A percentile compares a stretch with the other conserved stretches of the same genome.
Evolutionary conservation across 2,888 invertebrate genomes (phyloP).

Genomic region (Creontiades dilutus): DNA sequence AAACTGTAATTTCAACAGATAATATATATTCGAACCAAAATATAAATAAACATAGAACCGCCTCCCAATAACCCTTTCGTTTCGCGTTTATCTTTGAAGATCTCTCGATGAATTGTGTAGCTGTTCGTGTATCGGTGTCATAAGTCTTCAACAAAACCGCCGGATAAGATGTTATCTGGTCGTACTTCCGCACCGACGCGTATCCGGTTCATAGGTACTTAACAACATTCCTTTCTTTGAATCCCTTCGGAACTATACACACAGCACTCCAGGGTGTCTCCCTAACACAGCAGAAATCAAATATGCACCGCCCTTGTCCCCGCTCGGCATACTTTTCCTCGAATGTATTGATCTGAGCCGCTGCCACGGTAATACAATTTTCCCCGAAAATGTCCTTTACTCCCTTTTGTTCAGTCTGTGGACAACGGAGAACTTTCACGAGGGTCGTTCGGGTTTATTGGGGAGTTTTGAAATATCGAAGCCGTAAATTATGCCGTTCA

Average conservation of each 20-base stretch:
- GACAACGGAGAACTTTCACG: background rate
- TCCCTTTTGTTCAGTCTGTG: background rate
- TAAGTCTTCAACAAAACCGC: too few relatives aligned
- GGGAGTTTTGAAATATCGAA: too few relatives aligned
- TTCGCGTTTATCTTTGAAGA: too few relatives aligned
- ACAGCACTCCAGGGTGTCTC: background rate
- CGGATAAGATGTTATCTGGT: too few relatives aligned
- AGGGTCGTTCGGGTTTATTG: too few relatives aligned
- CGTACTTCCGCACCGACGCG: background rate
- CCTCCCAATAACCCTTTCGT: too few relatives aligned
- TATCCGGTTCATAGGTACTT: background rate
- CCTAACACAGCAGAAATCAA: background rate
- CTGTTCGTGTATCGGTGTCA: too few relatives aligned
- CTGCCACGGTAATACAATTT: background rate
- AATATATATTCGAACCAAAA: too few relatives aligned
- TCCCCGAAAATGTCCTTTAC: background rate
- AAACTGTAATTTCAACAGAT: too few relatives aligned
- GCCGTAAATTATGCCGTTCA: too few relatives aligned
- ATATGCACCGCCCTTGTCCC: background rate
- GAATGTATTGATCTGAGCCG: conserved; percentile 30
- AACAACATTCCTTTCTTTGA: background rate
- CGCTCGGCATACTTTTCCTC: conserved; percentile 1
- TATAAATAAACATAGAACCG: too few relatives aligned
- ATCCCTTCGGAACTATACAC: background rate
- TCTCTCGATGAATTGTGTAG: too few relatives aligned